Conservation (phyloP, 2,888 invertebrate genomes). For the Gordius sp. region DNA sequence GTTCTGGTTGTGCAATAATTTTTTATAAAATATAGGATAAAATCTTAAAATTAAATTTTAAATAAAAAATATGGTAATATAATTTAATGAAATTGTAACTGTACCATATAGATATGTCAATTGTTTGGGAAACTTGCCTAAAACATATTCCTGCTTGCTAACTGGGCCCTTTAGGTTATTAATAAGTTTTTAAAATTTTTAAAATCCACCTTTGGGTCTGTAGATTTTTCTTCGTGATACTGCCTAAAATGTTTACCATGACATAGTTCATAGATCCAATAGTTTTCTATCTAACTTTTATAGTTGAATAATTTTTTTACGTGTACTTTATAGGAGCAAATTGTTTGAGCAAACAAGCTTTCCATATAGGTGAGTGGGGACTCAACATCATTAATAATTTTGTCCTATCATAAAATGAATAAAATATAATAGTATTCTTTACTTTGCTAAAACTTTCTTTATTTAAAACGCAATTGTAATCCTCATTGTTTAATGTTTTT, state of each 20-base stretch:
- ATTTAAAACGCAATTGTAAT: not conserved
- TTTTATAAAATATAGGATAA: too few relatives aligned
- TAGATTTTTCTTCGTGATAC: slow-evolving; percentile 14
- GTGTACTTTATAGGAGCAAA: slow-evolving; percentile 1
- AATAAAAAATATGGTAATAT: too few relatives aligned
- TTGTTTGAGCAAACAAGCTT: not conserved
- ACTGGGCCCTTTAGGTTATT: not conserved
- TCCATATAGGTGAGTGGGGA: not conserved
- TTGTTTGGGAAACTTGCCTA: not conserved
- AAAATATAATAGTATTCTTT: not conserved
- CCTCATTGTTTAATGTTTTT: not conserved
- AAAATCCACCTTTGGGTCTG: not conserved
- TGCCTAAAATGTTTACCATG: slow-evolving; percentile 10
- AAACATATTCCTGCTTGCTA: not conserved
- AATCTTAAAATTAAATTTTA: too few relatives aligned
- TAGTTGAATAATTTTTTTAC: not conserved
- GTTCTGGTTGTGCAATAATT: too few relatives aligned
- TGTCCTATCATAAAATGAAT: not conserved
- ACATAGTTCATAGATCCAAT: slow-evolving; percentile 9
- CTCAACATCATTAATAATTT: not conserved
- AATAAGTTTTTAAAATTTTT: not conserved
- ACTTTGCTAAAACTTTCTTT: not conserved
- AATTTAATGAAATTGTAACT: too few relatives aligned
- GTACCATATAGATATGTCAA: not conserved
- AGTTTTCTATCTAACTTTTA: slow-evolving; percentile 1